A percentile compares a stretch with the other conserved stretches of the same genome.
phyloP scores from a whole-genome alignment of 2,113 vertebrate genomes.

The Chauna torquata region DNA sequence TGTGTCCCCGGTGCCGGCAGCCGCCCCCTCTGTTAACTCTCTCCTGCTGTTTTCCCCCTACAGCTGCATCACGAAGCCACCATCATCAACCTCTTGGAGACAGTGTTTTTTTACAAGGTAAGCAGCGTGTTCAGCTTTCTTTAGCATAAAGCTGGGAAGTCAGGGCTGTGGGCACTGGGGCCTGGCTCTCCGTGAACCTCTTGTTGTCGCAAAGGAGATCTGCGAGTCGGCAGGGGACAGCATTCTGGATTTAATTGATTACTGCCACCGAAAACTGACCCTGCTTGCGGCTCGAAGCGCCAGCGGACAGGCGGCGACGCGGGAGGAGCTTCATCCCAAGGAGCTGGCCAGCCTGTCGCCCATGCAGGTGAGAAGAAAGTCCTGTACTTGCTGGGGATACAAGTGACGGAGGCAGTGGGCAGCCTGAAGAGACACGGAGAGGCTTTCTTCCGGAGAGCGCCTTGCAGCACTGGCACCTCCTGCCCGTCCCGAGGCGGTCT shows the following conservation, averaged over 20 bases:
- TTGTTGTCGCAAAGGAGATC: constrained; percentile 79
- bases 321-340: neutral
- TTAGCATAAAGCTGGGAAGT: neutral
- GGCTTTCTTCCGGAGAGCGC: neutral
- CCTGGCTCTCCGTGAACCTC: neutral
- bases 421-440: neutral
- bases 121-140: neutral
- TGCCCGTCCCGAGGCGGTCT: rapidly evolving
- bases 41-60: neutral
- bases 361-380: constrained; percentile 67
- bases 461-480: neutral
- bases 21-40: neutral
- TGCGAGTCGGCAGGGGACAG: constrained; percentile 88
- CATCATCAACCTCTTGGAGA: constrained; percentile 93
- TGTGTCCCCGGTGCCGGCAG: rapidly evolving
- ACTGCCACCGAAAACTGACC: constrained; percentile 92
- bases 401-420: neutral
- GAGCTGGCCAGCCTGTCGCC: constrained; percentile 50
- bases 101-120: constrained; percentile 92
- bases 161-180: neutral
- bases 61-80: constrained; percentile 94
- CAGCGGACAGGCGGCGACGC: neutral
- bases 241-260: constrained; percentile 92
- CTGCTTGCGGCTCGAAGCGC: constrained; percentile 76
- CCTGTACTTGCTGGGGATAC: neutral